Percentiles rank a stretch among this genome's conserved stretches.
These are phyloP conservation scores for Phyllotreta striolata DNA, from an alignment of 2,888 invertebrate species.

Conservation along the genomic window DNA sequence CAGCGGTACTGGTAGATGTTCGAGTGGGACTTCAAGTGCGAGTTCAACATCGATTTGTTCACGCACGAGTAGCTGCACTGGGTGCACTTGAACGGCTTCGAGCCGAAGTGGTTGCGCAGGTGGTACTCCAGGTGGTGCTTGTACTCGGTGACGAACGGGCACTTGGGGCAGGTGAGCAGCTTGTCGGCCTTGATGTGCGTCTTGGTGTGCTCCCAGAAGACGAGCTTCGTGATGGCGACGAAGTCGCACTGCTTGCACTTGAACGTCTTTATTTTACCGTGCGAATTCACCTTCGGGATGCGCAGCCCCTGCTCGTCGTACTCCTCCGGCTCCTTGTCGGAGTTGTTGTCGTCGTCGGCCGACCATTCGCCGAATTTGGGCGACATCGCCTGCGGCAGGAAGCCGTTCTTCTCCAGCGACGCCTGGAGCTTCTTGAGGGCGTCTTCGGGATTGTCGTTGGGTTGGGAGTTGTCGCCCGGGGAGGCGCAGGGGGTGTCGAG, in stretches of 20 bases:
- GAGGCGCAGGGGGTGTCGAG: conserved; percentile 53
- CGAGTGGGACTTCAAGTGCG: conserved; percentile 95
- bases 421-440: conserved; percentile 57
- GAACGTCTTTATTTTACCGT: conserved; percentile 87
- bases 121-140: conserved; percentile 99
- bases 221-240: conserved; percentile 84
- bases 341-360: conserved; percentile 63
- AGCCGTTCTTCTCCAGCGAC: conserved; percentile 54
- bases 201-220: conserved; percentile 92
- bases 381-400: conserved; percentile 44
- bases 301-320: conserved; percentile 69
- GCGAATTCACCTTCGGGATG: conserved; percentile 68
- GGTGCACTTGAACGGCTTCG: conserved; percentile 94
- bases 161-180: conserved; percentile 87
- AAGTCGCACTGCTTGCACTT: conserved; percentile 93
- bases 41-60: conserved; percentile 99
- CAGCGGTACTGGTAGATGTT: conserved; percentile 93
- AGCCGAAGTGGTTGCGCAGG: conserved; percentile 91
- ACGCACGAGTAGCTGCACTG: conserved; percentile 92
- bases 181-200: conserved; percentile 94
- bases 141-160: conserved; percentile 97
- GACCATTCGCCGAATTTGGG: conserved; percentile 52
- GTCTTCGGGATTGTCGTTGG: conserved; percentile 58
- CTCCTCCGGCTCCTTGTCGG: conserved; percentile 62
- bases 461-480: conserved; percentile 48